Evolutionary conservation across 2,888 invertebrate species (phyloP).

Genomic region (Pyralis farinalis): DNA sequence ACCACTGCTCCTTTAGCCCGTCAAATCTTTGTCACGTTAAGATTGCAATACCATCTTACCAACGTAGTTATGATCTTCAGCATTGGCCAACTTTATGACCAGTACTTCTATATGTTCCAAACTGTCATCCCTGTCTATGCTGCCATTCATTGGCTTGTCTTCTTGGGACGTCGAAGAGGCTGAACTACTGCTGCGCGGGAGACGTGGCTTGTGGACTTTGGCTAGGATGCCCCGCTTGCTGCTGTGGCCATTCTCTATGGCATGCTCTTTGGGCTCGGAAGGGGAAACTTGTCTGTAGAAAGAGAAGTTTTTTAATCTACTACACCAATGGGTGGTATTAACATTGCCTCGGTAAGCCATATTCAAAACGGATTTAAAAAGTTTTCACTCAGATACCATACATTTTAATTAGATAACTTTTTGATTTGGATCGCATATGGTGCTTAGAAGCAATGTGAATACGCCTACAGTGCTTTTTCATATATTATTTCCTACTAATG

Average conservation of each 20-base stretch:
- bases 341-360: too few species aligned
- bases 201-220: slow-evolving; percentile 56
- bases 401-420: too few species aligned
- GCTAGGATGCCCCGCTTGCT: slow-evolving; percentile 56
- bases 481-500: too few species aligned
- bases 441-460: too few species aligned
- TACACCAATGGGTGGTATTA: too few species aligned
- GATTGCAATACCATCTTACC: slow-evolving; percentile 40
- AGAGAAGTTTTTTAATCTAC: too few species aligned
- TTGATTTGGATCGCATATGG: too few species aligned
- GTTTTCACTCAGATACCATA: too few species aligned
- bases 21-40: too few species aligned
- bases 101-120: slow-evolving; percentile 58
- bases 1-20: too few species aligned
- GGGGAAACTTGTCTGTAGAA: slow-evolving; percentile 42
- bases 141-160: slow-evolving; percentile 38
- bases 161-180: slow-evolving; percentile 41
- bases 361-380: too few species aligned
- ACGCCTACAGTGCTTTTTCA: too few species aligned
- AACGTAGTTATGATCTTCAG: slow-evolving; percentile 66
- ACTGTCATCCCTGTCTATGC: slow-evolving; percentile 29
- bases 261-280: slow-evolving; percentile 44
- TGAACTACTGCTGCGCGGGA: slow-evolving; percentile 54
- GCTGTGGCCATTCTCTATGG: slow-evolving; percentile 49
- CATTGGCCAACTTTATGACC: slow-evolving; percentile 61